Evolutionary conservation across 2,113 vertebrate species (phyloP).

Genomic region (Thryonomys swinderianus): DNA sequence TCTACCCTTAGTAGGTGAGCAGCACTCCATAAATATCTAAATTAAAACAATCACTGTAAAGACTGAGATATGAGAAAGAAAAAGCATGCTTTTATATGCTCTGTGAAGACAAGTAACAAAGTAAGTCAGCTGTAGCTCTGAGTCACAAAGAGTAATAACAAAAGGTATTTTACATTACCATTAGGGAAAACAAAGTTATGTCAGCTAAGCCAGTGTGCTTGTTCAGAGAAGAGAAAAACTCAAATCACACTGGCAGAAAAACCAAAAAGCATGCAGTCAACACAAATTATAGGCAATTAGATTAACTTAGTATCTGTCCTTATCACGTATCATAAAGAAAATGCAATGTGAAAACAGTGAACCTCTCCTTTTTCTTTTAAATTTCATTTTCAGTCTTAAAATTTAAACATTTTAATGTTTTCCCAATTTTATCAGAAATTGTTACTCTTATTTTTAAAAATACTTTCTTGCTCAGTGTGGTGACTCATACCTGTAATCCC

Average conservation of each 20-base stretch:
- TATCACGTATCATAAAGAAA: neutral
- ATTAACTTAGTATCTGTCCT: neutral
- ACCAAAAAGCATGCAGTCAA: neutral
- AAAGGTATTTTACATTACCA: neutral
- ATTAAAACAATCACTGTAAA: neutral
- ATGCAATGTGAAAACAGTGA: neutral
- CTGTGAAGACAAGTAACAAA: neutral
- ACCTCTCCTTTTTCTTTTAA: neutral
- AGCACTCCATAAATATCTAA: neutral
- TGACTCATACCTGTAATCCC: no score
- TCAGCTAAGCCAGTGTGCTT: neutral
- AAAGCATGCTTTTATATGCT: neutral
- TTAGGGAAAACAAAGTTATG: neutral
- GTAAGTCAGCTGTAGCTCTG: neutral
- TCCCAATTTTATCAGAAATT: neutral
- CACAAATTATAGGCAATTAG: neutral
- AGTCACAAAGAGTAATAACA: neutral
- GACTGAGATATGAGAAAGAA: neutral
- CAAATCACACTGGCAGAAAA: neutral
- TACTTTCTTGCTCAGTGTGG: neutral
- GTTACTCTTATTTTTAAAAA: neutral
- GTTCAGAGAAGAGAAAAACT: neutral
- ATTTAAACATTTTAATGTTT: neutral
- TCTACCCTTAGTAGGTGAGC: fast-evolving
- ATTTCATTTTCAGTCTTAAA: neutral